These are phyloP conservation scores for Lottia gigantea DNA, from an alignment of 2,888 invertebrate species.

Conservation along the genomic window DNA sequence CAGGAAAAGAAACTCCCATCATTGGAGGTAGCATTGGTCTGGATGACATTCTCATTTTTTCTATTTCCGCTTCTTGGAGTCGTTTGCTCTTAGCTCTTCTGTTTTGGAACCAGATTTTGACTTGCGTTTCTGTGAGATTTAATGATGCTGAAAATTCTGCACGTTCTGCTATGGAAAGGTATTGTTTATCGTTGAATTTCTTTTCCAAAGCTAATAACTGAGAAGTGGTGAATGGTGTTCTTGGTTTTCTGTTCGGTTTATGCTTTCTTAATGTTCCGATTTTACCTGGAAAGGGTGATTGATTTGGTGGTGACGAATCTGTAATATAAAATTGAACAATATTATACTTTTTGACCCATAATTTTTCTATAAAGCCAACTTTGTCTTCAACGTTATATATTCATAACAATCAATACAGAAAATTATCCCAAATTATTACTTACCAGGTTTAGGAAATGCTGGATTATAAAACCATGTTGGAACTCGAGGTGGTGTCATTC, in stretches of 20 bases:
- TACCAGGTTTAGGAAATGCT: not conserved
- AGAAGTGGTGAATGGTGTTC: conserved; percentile 94
- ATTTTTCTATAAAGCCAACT: too few species aligned
- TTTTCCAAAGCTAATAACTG: conserved; percentile 89
- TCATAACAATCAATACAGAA: too few species aligned
- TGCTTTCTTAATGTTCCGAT: conserved; percentile 80
- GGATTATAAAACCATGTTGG: conserved; percentile 4
- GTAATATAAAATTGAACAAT: not conserved
- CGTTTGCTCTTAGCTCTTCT: conserved; percentile 91
- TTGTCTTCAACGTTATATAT: too few species aligned
- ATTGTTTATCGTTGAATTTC: conserved; percentile 92
- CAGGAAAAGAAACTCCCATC: conserved; percentile 50
- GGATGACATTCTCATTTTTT: conserved; percentile 86
- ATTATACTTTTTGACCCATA: too few species aligned
- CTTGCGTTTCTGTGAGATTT: conserved; percentile 83
- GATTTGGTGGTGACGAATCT: not conserved
- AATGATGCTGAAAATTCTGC: conserved; percentile 91
- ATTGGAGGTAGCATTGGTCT: conserved; percentile 77
- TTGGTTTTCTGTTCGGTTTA: conserved; percentile 92
- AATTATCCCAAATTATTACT: not conserved
- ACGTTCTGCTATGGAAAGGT: conserved; percentile 90
- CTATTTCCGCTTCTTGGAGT: conserved; percentile 92
- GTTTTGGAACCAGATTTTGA: conserved; percentile 69
- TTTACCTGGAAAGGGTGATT: not conserved
- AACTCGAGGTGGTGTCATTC: not conserved